Conservation (phyloP, 2,113 vertebrate genomes). For the Furnarius figulus region DNA sequence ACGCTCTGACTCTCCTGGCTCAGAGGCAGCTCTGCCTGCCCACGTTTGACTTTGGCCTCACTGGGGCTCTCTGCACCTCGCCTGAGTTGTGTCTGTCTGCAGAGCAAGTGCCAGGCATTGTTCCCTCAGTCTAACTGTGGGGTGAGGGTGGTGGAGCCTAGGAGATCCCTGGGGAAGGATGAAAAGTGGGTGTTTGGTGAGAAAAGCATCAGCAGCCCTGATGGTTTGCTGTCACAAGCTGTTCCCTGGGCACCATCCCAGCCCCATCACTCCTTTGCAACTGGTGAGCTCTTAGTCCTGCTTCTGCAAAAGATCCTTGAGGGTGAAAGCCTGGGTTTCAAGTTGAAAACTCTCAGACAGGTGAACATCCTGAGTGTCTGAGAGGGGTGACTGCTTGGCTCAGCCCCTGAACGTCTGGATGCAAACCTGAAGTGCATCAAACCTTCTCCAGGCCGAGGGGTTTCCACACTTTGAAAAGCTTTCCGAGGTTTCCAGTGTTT, state of each 20-base stretch:
- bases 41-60: background rate
- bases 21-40: background rate
- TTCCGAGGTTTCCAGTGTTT: background rate
- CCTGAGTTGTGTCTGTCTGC: background rate
- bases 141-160: background rate
- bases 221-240: background rate
- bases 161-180: background rate
- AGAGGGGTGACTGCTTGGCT: background rate
- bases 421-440: background rate
- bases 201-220: background rate
- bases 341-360: background rate
- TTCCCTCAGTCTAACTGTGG: background rate
- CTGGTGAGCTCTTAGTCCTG: background rate
- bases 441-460: background rate
- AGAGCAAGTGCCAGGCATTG: rapidly evolving
- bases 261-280: background rate
- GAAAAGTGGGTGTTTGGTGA: background rate
- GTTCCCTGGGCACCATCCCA: background rate
- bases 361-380: background rate
- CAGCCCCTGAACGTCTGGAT: background rate
- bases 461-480: background rate
- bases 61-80: background rate
- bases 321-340: background rate
- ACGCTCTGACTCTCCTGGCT: background rate
- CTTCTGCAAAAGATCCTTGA: background rate